Percentiles rank a stretch among this genome's conserved stretches.
These are phyloP conservation scores for Xenus cinereus DNA, from an alignment of 2,113 vertebrate genomes.

Conservation along the genomic window DNA sequence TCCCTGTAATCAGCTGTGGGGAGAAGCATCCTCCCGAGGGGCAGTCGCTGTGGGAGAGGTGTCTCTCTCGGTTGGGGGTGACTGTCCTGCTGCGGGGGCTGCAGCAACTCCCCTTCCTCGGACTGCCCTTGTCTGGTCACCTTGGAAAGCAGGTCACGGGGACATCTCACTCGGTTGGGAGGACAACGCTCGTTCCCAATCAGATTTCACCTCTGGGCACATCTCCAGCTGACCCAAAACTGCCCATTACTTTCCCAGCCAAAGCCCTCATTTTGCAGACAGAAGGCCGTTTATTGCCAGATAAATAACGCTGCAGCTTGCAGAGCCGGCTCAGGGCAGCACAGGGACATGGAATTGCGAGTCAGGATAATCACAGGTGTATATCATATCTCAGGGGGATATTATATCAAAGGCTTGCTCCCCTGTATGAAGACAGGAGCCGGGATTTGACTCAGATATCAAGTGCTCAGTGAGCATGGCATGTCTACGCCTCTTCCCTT, in stretches of 20 bases:
- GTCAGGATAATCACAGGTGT: constrained; percentile 25
- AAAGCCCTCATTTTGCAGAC: neutral
- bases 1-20: neutral
- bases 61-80: fast-evolving
- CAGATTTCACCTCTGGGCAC: neutral
- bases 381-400: neutral
- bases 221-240: neutral
- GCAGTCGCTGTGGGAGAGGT: neutral
- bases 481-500: neutral
- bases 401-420: neutral
- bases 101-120: neutral
- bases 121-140: neutral
- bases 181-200: neutral
- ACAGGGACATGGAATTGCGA: neutral
- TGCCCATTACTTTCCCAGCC: constrained; percentile 1
- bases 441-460: neutral
- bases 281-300: neutral
- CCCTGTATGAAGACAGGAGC: neutral
- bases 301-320: neutral
- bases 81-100: neutral
- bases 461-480: neutral
- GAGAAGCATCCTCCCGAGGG: neutral
- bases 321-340: neutral
- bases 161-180: fast-evolving
- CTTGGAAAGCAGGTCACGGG: neutral